Evolutionary conservation across 1,140 invertebrate genomes (phyloP).

Genomic region (Platyscapa corneri): DNA sequence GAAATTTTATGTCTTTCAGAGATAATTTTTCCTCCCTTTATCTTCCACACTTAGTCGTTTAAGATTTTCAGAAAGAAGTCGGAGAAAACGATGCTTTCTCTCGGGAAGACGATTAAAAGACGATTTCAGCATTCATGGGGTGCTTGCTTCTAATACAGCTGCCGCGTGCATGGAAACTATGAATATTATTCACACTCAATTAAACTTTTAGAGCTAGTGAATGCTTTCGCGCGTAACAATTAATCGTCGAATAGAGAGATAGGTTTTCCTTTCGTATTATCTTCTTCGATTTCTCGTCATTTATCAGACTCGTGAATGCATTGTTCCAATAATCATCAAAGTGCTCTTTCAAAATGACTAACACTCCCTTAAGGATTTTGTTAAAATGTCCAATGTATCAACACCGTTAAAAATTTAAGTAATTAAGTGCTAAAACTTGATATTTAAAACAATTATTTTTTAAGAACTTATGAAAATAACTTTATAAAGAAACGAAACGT

Average conservation of each 20-base stretch:
- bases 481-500: no score
- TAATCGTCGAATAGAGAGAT: constrained; percentile 45
- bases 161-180: not conserved
- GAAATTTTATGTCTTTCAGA: constrained; percentile 27
- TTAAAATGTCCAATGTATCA: not conserved
- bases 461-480: no score
- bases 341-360: constrained; percentile 36
- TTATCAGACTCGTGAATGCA: constrained; percentile 33
- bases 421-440: not conserved
- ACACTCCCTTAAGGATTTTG: not conserved
- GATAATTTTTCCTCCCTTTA: constrained; percentile 43
- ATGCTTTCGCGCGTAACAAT: constrained; percentile 45
- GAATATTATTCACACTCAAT: constrained; percentile 54
- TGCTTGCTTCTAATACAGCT: constrained; percentile 19
- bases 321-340: constrained; percentile 47
- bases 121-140: constrained; percentile 35
- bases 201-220: constrained; percentile 47
- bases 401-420: constrained; percentile 5
- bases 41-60: constrained; percentile 25
- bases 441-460: no score
- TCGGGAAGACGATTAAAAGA: constrained; percentile 42
- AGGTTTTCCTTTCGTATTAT: constrained; percentile 21
- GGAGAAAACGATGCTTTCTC: constrained; percentile 17
- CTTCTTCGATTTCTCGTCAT: constrained; percentile 38
- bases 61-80: constrained; percentile 20